Base-by-base conservation (phyloP, 1,140 invertebrate species). In the Agrypnia vestita region DNA sequence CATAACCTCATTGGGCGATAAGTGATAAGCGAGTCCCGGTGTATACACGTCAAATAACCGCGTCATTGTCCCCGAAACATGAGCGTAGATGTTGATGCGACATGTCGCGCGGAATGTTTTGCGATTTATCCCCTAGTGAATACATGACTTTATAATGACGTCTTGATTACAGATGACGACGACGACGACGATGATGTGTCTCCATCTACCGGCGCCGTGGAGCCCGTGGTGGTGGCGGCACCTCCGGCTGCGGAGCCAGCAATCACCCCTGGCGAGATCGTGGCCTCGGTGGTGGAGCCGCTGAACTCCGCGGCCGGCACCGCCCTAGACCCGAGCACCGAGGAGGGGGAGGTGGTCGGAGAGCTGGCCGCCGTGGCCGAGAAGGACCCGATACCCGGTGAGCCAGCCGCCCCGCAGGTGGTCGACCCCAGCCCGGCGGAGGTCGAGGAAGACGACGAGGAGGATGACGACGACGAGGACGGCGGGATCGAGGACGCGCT, bases 161-260 rank as follows among this genome's bases (percentile, higher is more conserved):
- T 35, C 1, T 35, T 35, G 25, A 35, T 84, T 6, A 47, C 90
- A 47, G 93, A 94, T 53, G 93, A 94, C 49, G 93, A 93, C 69
- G 94, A 95, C 72, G 94, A 95, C 67, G 94, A 94, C 44, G 92
- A 92, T 59, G 91, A 92, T 11, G 86, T 89, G 0, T 86, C 84
- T 35, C 85, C 88, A 4, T 87, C 86, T 8, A 85, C 86, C 51
- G 87, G 90, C 3, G 88, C 88, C 0, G 89, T 87, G 4, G 89
- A 91, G 81, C 86, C 89, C 0, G 86, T 89, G 1, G 88, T 87
- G 7, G 86, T n/a, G n/a, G n/a, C n/a, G n/a, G n/a, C n/a, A n/a
- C n/a, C n/a, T n/a, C n/a, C 91, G 49, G 84, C 87, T 73, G 82
- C 85, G 19, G 88, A 89, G 55, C 86, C 88, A 6, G 88, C 88